Percentiles rank a stretch among this genome's conserved stretches.
Evolutionary conservation across 2,113 vertebrate genomes (phyloP).

Genomic region (Cynopterus brachyotis): DNA sequence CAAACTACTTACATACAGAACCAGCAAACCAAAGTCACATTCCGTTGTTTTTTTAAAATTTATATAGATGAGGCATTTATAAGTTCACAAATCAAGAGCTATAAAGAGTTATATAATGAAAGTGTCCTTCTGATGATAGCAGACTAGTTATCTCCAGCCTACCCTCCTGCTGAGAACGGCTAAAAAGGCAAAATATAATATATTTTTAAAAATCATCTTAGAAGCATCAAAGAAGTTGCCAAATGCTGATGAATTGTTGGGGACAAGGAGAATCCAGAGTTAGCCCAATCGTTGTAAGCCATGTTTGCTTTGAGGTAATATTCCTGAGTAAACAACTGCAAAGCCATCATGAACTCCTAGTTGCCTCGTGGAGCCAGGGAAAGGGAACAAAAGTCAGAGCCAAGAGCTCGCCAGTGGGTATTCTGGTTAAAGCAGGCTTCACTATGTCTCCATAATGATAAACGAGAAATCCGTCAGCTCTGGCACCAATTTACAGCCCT

Average conservation of each 20-base stretch:
- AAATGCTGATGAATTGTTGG: neutral
- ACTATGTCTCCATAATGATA: neutral
- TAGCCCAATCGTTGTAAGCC: neutral
- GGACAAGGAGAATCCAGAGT: neutral
- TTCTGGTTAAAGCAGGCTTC: neutral
- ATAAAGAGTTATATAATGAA: neutral
- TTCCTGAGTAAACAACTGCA: neutral
- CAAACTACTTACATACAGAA: neutral
- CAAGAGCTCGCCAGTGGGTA: neutral
- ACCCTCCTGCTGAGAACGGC: neutral
- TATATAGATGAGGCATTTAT: neutral
- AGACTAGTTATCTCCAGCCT: neutral
- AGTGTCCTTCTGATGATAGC: neutral
- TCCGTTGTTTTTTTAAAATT: neutral
- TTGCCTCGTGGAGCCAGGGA: neutral
- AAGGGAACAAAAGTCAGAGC: neutral
- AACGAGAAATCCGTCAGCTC: neutral
- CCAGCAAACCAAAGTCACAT: neutral
- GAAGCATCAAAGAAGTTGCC: neutral
- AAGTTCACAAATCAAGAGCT: neutral
- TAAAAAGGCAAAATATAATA: neutral
- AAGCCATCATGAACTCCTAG: neutral
- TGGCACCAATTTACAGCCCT: neutral
- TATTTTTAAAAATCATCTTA: neutral
- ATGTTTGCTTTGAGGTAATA: neutral